Conservation (phyloP, 1,140 invertebrate species). For the Trachelipus rathkii region DNA sequence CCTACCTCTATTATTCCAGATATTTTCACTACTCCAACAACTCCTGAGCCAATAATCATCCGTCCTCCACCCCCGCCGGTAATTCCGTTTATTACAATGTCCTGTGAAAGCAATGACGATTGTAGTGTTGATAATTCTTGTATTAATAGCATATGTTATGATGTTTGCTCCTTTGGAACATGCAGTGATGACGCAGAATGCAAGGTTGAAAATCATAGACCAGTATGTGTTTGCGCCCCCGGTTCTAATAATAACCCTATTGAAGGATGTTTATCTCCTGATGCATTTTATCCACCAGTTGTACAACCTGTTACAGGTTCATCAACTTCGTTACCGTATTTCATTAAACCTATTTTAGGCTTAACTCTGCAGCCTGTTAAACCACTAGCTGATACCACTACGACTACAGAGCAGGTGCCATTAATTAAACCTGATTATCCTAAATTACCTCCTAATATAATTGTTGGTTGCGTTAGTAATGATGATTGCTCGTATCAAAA, state of each 20-base stretch:
- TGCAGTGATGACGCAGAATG: slow-evolving; percentile 72
- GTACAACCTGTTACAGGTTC: slow-evolving; percentile 7
- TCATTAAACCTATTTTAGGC: no score
- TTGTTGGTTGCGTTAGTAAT: slow-evolving; percentile 67
- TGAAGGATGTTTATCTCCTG: slow-evolving; percentile 53
- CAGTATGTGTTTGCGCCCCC: slow-evolving; percentile 67
- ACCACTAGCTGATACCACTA: not conserved
- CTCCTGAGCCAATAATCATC: not conserved
- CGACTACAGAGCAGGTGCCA: not conserved
- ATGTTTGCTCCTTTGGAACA: slow-evolving; percentile 60
- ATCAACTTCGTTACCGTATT: no score
- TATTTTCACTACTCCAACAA: slow-evolving; percentile 13
- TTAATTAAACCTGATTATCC: not conserved
- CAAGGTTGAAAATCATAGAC: slow-evolving; percentile 66
- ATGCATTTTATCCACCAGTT: not conserved
- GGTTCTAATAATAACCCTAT: slow-evolving; percentile 72
- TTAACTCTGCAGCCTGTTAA: not conserved
- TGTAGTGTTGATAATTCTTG: slow-evolving; percentile 75
- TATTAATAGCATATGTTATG: slow-evolving; percentile 64
- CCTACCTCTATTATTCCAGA: not conserved
- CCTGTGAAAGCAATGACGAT: slow-evolving; percentile 67
- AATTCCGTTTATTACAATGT: not conserved
- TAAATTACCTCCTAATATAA: slow-evolving; percentile 51
- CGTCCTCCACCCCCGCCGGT: slow-evolving; percentile 5
- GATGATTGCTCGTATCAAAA: slow-evolving; percentile 73